A percentile compares a stretch with the other conserved stretches of the same genome.
phyloP scores from a whole-genome alignment of 1,140 invertebrate species.

The Caenorhabditis remanei region DNA sequence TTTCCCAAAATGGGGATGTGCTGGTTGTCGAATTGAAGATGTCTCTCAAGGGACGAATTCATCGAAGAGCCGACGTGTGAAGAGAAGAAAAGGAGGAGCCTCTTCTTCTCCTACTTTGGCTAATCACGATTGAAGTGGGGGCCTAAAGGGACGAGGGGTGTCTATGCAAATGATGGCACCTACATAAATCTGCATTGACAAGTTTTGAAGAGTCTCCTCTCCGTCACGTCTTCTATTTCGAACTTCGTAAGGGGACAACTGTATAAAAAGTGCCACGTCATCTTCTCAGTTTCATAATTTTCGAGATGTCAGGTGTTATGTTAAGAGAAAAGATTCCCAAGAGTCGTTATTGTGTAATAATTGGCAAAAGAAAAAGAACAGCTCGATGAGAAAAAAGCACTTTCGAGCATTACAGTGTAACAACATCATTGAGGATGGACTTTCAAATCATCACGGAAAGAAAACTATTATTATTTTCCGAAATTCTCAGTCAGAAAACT shows the following conservation, averaged over 20 bases:
- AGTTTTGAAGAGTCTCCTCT: slow-evolving; percentile 11
- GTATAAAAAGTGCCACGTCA: too few relatives aligned
- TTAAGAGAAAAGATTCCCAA: neutral
- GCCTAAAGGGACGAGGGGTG: neutral
- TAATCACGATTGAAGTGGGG: slow-evolving; percentile 54
- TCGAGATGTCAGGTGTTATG: neutral
- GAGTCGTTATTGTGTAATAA: slow-evolving; percentile 20
- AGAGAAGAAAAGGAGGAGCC: slow-evolving; percentile 38
- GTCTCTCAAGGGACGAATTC: slow-evolving; percentile 54
- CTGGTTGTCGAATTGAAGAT: slow-evolving; percentile 25
- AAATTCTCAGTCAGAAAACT: neutral
- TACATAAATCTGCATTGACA: slow-evolving; percentile 55
- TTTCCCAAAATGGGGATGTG: slow-evolving; percentile 3
- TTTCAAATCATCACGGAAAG: neutral
- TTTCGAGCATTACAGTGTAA: slow-evolving; percentile 14
- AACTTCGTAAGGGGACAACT: neutral
- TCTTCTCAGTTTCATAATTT: too few relatives aligned
- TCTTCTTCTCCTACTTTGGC: slow-evolving; percentile 19
- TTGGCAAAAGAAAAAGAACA: slow-evolving; percentile 27
- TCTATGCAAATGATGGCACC: slow-evolving; percentile 54
- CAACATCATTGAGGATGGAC: neutral
- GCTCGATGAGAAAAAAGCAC: slow-evolving; percentile 36
- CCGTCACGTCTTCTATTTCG: neutral
- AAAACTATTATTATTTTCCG: too few relatives aligned
- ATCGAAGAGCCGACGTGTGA: slow-evolving; percentile 43